These are phyloP conservation scores for Ptychobarbus kaznakovi DNA, from an alignment of 2,797 vertebrate genomes.

Conservation along the genomic window DNA sequence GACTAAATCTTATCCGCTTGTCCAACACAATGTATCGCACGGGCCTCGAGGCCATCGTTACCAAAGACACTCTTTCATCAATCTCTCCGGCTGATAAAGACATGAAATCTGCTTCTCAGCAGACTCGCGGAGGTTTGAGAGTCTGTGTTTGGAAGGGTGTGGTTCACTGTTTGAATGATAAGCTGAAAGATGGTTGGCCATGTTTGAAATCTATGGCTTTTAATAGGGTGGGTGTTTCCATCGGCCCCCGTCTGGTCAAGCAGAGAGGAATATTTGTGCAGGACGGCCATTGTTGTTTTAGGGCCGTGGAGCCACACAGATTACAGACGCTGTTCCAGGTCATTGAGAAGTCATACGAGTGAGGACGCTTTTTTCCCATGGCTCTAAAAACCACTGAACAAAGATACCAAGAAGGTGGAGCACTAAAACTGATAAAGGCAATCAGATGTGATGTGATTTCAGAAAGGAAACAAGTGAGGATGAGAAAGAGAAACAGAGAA, in stretches of 20 bases:
- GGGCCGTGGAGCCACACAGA: slow-evolving; percentile 59
- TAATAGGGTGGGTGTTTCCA: slow-evolving; percentile 69
- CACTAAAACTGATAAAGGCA: slow-evolving; percentile 43
- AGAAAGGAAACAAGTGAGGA: neutral
- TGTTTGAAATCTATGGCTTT: slow-evolving; percentile 68
- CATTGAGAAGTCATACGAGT: slow-evolving; percentile 68
- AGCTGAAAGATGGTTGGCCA: slow-evolving; percentile 57
- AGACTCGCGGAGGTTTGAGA: slow-evolving; percentile 4
- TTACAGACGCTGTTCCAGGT: slow-evolving; percentile 68
- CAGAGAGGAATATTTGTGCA: slow-evolving; percentile 67
- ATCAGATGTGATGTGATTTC: neutral
- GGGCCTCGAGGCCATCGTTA: neutral
- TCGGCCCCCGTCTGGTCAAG: slow-evolving; percentile 56
- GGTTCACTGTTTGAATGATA: slow-evolving; percentile 55
- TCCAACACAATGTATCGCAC: slow-evolving; percentile 6
- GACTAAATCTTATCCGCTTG: slow-evolving; percentile 26
- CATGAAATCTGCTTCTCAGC: slow-evolving; percentile 1
- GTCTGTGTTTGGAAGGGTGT: slow-evolving; percentile 56
- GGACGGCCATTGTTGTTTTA: slow-evolving; percentile 74
- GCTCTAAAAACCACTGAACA: slow-evolving; percentile 59
- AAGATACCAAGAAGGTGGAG: slow-evolving; percentile 65
- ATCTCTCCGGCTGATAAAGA: slow-evolving; percentile 35
- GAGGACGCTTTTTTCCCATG: slow-evolving; percentile 65
- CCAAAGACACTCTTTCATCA: slow-evolving; percentile 34
- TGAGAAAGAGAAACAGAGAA: neutral